A percentile compares a stretch with the other conserved stretches of the same genome.
These are phyloP conservation scores for Nephotettix cincticeps DNA, from an alignment of 1,140 invertebrate genomes.

Conservation along the genomic window DNA sequence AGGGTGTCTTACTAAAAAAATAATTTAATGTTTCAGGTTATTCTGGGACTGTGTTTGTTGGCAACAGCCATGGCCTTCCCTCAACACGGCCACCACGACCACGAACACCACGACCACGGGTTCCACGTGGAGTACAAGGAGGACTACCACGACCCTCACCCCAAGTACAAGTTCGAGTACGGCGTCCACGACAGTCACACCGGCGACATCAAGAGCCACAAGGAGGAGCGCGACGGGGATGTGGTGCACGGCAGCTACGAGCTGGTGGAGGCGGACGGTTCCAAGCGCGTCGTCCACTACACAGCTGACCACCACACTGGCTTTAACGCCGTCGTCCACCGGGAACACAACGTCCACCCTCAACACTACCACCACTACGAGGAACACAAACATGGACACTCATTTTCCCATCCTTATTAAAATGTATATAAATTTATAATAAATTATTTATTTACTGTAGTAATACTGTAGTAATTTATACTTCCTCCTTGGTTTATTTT, in stretches of 20 bases:
- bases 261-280: conserved; percentile 34
- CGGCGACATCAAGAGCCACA: conserved; percentile 44
- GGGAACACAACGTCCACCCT: conserved; percentile 27
- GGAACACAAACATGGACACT: too few relatives aligned
- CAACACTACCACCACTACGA: neutral
- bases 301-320: conserved; percentile 40
- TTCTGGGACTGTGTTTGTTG: conserved; percentile 38
- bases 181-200: conserved; percentile 44
- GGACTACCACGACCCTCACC: conserved; percentile 40
- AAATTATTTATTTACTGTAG: too few relatives aligned
- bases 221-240: conserved; percentile 40
- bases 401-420: too few relatives aligned
- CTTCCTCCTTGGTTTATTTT: too few relatives aligned
- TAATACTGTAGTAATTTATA: conserved; percentile 19
- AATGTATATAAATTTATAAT: too few relatives aligned
- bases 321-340: conserved; percentile 38
- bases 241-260: conserved; percentile 22
- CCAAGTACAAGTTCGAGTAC: conserved; percentile 44
- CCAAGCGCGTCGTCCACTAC: conserved; percentile 36
- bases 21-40: conserved; percentile 40
- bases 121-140: neutral
- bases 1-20: too few relatives aligned
- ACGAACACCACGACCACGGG: conserved; percentile 5
- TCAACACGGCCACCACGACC: conserved; percentile 7
- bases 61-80: conserved; percentile 38